Evolutionary conservation across 2,888 invertebrate species (phyloP).

Genomic region (Drosophila macrospina): DNA sequence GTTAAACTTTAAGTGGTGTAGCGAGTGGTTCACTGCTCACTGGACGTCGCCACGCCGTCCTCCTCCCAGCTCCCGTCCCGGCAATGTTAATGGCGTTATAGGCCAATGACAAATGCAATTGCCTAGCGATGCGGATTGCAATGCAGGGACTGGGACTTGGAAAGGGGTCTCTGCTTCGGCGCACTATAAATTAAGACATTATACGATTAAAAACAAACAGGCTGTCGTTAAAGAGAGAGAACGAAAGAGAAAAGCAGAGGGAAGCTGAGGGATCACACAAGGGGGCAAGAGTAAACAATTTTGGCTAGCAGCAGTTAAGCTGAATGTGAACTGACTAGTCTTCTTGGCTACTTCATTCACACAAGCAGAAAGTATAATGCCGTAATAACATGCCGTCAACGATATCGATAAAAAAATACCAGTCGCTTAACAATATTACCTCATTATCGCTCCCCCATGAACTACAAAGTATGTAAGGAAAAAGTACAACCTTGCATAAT

Average conservation of each 20-base stretch:
- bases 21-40: slow-evolving; percentile 43
- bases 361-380: neutral
- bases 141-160: slow-evolving; percentile 21
- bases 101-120: slow-evolving; percentile 81
- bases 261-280: slow-evolving; percentile 10
- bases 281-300: slow-evolving; percentile 28
- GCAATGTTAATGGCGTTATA: slow-evolving; percentile 80
- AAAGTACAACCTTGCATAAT: slow-evolving; percentile 32
- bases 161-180: slow-evolving; percentile 34
- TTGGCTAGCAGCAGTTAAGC: slow-evolving; percentile 36
- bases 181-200: slow-evolving; percentile 85
- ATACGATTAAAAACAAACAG: slow-evolving; percentile 84
- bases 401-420: no score
- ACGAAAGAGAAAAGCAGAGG: slow-evolving; percentile 18
- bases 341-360: slow-evolving; percentile 32
- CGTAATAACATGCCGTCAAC: neutral
- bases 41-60: neutral
- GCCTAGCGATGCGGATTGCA: slow-evolving; percentile 57
- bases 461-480: slow-evolving; percentile 4
- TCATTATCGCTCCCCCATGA: neutral
- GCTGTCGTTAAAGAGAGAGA: slow-evolving; percentile 68
- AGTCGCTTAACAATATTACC: neutral
- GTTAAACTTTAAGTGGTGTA: slow-evolving; percentile 67
- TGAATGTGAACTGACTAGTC: slow-evolving; percentile 14
- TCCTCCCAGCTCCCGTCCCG: slow-evolving; percentile 10